Evolutionary conservation across 2,888 invertebrate genomes (phyloP).

Genomic region (Bombyx huttoni): DNA sequence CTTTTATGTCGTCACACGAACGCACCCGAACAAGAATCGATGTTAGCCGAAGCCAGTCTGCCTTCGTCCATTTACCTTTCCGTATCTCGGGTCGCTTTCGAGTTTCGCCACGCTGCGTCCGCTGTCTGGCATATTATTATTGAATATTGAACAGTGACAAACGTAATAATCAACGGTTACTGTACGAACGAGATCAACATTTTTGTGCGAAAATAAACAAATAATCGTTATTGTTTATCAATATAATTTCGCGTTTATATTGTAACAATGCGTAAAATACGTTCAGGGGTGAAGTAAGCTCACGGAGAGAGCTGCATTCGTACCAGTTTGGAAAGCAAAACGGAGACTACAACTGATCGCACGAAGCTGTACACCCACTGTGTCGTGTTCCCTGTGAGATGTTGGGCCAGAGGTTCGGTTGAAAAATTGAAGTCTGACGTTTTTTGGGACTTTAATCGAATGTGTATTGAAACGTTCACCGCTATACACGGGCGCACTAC

Average conservation of each 20-base stretch:
- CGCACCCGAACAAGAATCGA: constrained; percentile 52
- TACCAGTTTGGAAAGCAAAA: constrained; percentile 18
- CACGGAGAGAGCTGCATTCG: constrained; percentile 13
- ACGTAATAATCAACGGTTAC: constrained; percentile 30
- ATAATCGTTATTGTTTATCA: constrained; percentile 12
- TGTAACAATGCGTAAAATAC: constrained; percentile 54
- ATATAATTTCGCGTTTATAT: constrained; percentile 10
- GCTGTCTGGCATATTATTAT: constrained; percentile 7
- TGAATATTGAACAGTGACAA: constrained; percentile 9
- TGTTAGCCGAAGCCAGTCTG: constrained; percentile 46
- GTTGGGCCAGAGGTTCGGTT: constrained; percentile 58
- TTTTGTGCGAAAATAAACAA: constrained; percentile 15
- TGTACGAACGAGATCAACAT: constrained; percentile 26
- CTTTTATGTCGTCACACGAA: constrained; percentile 58
- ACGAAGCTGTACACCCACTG: constrained; percentile 48
- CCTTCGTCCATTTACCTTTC: constrained; percentile 30
- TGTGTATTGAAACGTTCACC: constrained; percentile 71
- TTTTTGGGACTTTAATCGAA: constrained; percentile 62
- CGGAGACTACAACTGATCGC: constrained; percentile 15
- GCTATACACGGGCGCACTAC: constrained; percentile 77
- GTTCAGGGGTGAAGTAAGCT: constrained; percentile 62
- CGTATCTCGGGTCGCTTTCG: constrained; percentile 49
- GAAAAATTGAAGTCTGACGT: constrained; percentile 49
- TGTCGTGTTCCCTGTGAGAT: constrained; percentile 54
- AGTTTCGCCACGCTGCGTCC: constrained; percentile 6